Percentiles rank a stretch among this genome's conserved stretches.
Conservation (phyloP, 2,113 vertebrate genomes). For the Platichthys flesus region DNA sequence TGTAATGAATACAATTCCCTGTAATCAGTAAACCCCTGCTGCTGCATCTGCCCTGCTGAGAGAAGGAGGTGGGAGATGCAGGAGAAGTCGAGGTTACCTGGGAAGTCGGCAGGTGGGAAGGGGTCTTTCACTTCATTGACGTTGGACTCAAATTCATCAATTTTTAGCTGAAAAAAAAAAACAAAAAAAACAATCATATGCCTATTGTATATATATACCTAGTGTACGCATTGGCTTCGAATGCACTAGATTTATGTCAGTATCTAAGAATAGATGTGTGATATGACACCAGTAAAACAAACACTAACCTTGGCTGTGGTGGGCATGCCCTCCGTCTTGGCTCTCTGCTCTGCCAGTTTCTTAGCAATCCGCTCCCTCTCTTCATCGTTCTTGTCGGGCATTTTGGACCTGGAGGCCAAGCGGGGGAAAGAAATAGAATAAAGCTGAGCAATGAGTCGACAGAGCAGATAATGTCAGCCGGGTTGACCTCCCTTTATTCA, state of each 20-base stretch:
- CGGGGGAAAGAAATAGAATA: not conserved
- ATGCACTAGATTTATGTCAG: not conserved
- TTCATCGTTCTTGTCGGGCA: conserved; percentile 92
- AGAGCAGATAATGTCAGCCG: not conserved
- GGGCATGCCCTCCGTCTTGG: conserved; percentile 92
- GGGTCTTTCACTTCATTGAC: conserved; percentile 99
- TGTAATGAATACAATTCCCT: conserved; percentile 34
- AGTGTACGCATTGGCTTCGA: not conserved
- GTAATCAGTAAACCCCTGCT: conserved; percentile 6
- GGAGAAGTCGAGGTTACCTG: conserved; percentile 82
- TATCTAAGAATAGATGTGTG: not conserved
- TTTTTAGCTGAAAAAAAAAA: conserved; percentile 86
- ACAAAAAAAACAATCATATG: not conserved
- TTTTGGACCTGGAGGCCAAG: conserved; percentile 80
- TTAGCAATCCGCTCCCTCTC: conserved; percentile 88
- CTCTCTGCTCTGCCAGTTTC: conserved; percentile 92
- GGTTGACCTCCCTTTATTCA: conserved; percentile 44
- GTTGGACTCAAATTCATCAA: conserved; percentile 98
- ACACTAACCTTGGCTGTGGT: conserved; percentile 92
- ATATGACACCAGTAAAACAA: conserved; percentile 13
- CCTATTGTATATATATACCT: no score
- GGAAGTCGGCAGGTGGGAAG: conserved; percentile 97
- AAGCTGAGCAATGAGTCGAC: not conserved
- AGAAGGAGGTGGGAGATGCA: not conserved
- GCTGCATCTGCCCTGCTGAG: not conserved